Conservation (phyloP, 2,888 invertebrate genomes). For the Galeruca laticollis region DNA sequence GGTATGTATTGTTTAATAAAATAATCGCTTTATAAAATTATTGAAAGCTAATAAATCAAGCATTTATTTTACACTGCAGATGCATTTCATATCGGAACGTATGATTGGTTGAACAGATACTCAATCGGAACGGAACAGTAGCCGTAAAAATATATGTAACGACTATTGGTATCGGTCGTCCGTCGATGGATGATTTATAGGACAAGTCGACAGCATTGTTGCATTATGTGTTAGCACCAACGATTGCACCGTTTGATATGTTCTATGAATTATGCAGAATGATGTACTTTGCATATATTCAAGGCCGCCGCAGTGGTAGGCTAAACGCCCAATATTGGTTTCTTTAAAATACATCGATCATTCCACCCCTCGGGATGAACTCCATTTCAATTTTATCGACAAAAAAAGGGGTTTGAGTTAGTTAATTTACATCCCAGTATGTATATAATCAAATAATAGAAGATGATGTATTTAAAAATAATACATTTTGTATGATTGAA, state of each 20-base stretch:
- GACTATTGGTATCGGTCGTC: constrained; percentile 57
- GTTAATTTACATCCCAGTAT: neutral
- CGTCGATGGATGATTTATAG: constrained; percentile 63
- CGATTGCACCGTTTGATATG: constrained; percentile 45
- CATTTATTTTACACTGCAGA: constrained; percentile 64
- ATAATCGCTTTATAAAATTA: constrained; percentile 64
- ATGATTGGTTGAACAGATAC: constrained; percentile 63
- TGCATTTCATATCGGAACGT: constrained; percentile 64
- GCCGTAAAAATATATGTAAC: constrained; percentile 64
- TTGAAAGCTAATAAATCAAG: constrained; percentile 64
- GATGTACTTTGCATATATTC: constrained; percentile 48
- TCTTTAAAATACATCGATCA: constrained; percentile 62
- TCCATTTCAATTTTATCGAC: neutral
- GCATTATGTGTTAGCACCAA: constrained; percentile 57
- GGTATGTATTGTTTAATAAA: constrained; percentile 62
- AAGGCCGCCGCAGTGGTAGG: constrained; percentile 47
- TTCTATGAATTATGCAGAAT: constrained; percentile 47
- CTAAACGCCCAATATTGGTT: constrained; percentile 45
- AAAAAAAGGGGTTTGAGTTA: neutral
- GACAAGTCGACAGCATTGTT: constrained; percentile 61
- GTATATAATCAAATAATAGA: neutral
- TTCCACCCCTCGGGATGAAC: constrained; percentile 26
- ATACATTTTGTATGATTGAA: too few relatives aligned
- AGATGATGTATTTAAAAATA: neutral
- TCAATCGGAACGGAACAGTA: constrained; percentile 62